Evolutionary conservation across 2,888 invertebrate genomes (phyloP).

Genomic region (Hypselothyrea guttata): DNA sequence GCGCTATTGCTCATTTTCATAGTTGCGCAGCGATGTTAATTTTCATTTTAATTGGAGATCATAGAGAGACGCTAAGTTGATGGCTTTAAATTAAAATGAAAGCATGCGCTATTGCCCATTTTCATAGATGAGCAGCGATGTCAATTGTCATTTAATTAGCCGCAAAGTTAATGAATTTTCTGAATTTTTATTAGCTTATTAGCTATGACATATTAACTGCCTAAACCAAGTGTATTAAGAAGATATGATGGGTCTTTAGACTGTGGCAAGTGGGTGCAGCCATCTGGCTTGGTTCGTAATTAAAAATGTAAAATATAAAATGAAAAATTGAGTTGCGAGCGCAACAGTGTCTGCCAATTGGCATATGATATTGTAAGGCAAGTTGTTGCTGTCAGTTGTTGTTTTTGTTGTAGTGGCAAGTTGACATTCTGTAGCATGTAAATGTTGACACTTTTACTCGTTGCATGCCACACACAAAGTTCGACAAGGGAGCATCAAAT

Average conservation of each 20-base stretch:
- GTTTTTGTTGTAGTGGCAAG: conserved; percentile 15
- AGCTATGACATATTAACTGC: no score
- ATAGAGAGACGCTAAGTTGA: no score
- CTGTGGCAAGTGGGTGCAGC: conserved; percentile 70
- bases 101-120: no score
- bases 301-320: conserved; percentile 72
- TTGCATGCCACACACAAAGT: conserved; percentile 50
- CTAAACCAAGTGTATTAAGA: conserved; percentile 25
- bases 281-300: conserved; percentile 61
- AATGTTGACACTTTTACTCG: conserved; percentile 81
- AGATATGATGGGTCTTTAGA: conserved; percentile 1
- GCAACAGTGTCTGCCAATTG: conserved; percentile 62
- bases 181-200: no score
- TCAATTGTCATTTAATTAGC: no score
- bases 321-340: conserved; percentile 55
- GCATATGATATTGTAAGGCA: conserved; percentile 28
- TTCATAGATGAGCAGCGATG: no score
- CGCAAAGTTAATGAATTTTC: no score
- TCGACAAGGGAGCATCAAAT: conserved; percentile 30
- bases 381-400: conserved; percentile 66
- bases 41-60: no score
- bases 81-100: no score
- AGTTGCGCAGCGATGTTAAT: no score
- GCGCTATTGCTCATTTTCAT: no score
- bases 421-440: conserved; percentile 81